Conservation (phyloP, 2,888 invertebrate species). For the Perdita meconis region DNA sequence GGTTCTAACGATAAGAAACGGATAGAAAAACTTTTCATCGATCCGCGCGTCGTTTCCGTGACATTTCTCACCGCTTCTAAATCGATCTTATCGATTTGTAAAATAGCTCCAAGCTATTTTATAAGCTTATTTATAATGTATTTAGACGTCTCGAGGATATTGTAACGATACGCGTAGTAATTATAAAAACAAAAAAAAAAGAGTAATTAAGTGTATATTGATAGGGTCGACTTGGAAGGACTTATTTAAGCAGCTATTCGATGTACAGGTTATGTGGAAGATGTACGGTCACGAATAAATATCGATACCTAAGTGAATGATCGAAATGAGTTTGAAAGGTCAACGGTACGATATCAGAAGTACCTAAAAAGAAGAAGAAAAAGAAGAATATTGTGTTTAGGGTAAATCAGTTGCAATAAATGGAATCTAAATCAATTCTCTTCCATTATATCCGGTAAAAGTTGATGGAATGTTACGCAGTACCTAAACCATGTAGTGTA, state of each 20-base stretch:
- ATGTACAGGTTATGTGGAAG: conserved; percentile 36
- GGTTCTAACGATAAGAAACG: background rate
- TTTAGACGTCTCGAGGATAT: conserved; percentile 44
- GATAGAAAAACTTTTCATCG: conserved; percentile 4
- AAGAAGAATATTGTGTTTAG: conserved; percentile 40
- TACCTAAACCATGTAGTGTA: conserved; percentile 6
- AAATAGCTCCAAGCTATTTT: conserved; percentile 47
- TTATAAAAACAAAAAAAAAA: conserved; percentile 8
- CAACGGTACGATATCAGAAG: background rate
- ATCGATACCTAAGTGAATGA: conserved; percentile 28
- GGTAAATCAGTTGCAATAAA: conserved; percentile 48
- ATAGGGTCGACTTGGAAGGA: conserved; percentile 38
- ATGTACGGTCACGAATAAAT: conserved; percentile 22
- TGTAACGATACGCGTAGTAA: conserved; percentile 39
- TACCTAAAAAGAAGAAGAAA: conserved; percentile 7
- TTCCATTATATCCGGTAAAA: conserved; percentile 13
- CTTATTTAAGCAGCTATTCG: conserved; percentile 25
- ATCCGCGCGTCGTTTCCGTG: conserved; percentile 25
- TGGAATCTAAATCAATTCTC: conserved; percentile 35
- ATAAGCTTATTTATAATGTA: conserved; percentile 44
- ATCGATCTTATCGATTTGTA: conserved; percentile 47
- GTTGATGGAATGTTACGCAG: background rate
- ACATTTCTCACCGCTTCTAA: conserved; percentile 27
- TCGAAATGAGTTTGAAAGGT: conserved; percentile 15
- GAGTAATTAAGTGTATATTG: conserved; percentile 40